These are phyloP conservation scores for Petrosia ficiformis DNA, from an alignment of 37 sponge, comb jelly and placozoan genomes.

Conservation along the genomic window DNA sequence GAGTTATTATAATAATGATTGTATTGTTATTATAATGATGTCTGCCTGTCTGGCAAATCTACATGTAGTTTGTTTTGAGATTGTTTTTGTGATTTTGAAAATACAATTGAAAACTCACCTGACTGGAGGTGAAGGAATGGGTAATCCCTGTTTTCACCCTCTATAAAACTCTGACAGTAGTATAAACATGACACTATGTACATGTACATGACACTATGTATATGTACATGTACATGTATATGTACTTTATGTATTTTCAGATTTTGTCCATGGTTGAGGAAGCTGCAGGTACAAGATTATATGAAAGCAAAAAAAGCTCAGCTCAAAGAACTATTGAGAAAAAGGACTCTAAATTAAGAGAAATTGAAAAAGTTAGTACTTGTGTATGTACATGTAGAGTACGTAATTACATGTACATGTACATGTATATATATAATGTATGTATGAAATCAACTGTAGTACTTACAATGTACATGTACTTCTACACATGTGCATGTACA, in stretches of 20 bases:
- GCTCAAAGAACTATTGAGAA: slow-evolving; percentile 97
- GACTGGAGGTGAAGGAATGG: too few relatives aligned
- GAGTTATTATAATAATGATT: too few relatives aligned
- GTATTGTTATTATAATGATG: too few relatives aligned
- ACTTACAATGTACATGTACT: not conserved
- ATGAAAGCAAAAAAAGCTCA: slow-evolving; percentile 92
- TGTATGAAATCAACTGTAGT: not conserved
- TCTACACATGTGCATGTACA: too few relatives aligned
- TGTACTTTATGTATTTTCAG: slow-evolving; percentile 35
- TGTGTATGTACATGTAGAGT: not conserved
- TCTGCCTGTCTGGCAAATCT: too few relatives aligned
- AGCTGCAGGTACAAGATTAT: slow-evolving; percentile 97
- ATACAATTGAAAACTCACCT: too few relatives aligned
- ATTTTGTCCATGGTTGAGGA: slow-evolving; percentile 97
- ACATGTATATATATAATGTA: not conserved
- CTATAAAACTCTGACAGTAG: too few relatives aligned
- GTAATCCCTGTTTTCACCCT: too few relatives aligned
- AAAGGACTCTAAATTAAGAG: slow-evolving; percentile 93
- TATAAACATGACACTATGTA: too few relatives aligned
- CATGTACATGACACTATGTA: too few relatives aligned
- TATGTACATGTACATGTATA: not conserved
- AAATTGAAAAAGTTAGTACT: slow-evolving; percentile 74
- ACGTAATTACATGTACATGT: slow-evolving; percentile 3
- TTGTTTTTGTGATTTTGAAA: too few relatives aligned
- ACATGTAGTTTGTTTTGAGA: too few relatives aligned